phyloP scores from a whole-genome alignment of 2,113 vertebrate genomes.

The Sterna hirundo region DNA sequence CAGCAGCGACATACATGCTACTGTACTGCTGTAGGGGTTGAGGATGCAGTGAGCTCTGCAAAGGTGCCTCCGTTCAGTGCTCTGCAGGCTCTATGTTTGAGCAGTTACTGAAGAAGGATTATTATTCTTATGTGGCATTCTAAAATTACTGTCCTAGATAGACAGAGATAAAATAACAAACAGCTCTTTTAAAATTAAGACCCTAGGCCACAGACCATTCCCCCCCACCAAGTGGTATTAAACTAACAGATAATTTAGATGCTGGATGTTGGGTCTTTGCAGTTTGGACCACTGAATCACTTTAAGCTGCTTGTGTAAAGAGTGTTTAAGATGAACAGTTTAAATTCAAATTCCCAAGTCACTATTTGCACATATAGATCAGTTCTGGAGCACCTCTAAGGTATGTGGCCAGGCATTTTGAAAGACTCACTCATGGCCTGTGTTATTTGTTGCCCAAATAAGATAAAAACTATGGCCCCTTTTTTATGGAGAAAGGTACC shows the following conservation, averaged over 20 bases:
- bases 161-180: background rate
- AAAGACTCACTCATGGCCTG: background rate
- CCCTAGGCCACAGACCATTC: background rate
- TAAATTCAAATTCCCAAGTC: background rate
- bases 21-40: accelerated
- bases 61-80: background rate
- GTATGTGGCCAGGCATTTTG: background rate
- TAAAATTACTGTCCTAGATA: background rate
- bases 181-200: background rate
- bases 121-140: background rate
- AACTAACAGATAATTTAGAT: background rate
- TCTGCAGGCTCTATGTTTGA: background rate
- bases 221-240: background rate
- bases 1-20: accelerated
- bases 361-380: background rate
- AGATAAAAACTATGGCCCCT: background rate
- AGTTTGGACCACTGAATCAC: background rate
- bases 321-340: background rate
- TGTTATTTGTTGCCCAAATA: background rate
- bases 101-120: background rate
- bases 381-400: background rate
- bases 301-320: background rate
- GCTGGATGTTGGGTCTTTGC: background rate
- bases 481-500: background rate
- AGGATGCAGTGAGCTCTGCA: background rate